A percentile compares a stretch with the other conserved stretches of the same genome.
These are phyloP conservation scores for Brevimyrus niger DNA, from an alignment of 2,113 vertebrate species.

Conservation along the genomic window DNA sequence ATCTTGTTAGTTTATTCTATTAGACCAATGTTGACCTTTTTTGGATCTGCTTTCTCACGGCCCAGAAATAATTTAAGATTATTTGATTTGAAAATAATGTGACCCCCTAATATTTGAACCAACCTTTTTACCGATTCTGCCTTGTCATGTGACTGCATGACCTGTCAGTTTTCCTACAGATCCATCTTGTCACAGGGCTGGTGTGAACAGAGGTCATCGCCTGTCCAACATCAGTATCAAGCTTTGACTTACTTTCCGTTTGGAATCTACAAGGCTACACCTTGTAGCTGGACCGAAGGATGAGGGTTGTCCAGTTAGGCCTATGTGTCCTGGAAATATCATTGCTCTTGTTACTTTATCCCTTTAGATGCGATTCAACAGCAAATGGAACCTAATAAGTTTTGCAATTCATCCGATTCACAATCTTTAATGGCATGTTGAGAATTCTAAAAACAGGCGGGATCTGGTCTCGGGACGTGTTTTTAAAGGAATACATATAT, in stretches of 20 bases:
- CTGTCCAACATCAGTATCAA: background rate
- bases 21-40: background rate
- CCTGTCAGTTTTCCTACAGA: background rate
- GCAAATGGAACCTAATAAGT: background rate
- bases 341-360: background rate
- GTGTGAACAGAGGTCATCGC: background rate
- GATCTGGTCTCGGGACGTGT: background rate
- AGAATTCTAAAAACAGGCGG: background rate
- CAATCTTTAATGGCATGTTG: background rate
- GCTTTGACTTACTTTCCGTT: background rate
- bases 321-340: background rate
- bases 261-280: background rate
- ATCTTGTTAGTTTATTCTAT: background rate
- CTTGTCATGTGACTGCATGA: background rate
- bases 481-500: background rate
- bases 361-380: background rate
- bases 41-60: background rate
- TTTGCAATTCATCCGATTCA: background rate
- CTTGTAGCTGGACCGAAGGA: background rate
- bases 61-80: background rate
- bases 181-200: background rate
- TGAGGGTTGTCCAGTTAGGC: background rate
- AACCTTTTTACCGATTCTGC: background rate
- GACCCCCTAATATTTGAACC: background rate
- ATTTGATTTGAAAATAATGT: background rate